Conservation (phyloP, 2,113 vertebrate species). For the Eretmodus cyanostictus region DNA sequence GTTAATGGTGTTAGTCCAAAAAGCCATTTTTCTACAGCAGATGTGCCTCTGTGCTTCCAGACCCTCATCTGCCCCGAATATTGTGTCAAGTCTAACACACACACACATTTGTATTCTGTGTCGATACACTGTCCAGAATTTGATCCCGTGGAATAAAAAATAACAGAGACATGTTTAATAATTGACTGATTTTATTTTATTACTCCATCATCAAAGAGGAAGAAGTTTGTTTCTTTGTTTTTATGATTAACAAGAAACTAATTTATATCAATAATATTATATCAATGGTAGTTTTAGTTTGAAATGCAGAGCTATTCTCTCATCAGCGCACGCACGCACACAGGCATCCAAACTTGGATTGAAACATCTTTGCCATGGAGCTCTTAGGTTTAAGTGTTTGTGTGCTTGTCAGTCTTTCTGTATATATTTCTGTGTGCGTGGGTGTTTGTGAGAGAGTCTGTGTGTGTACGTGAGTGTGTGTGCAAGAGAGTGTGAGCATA, state of each 20-base stretch:
- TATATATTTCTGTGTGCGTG: not conserved
- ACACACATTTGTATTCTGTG: not conserved
- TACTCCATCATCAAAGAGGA: not conserved
- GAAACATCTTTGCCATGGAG: not conserved
- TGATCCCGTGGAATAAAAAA: not conserved
- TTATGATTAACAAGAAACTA: not conserved
- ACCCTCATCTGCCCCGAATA: slow-evolving; percentile 53
- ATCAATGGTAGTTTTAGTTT: not conserved
- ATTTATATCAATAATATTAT: not conserved
- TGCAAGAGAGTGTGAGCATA: slow-evolving; percentile 27
- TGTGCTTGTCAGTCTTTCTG: not conserved
- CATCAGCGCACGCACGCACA: not conserved
- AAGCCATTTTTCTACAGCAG: slow-evolving; percentile 33
- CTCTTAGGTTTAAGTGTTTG: not conserved
- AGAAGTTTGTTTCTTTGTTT: not conserved
- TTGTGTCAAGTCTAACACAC: not conserved
- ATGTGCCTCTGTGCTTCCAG: slow-evolving; percentile 43
- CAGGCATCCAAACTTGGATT: not conserved
- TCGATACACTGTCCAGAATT: not conserved
- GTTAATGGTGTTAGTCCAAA: slow-evolving; percentile 48
- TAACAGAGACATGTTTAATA: not conserved
- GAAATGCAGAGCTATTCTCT: not conserved
- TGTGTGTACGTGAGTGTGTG: not conserved
- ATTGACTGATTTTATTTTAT: not conserved
- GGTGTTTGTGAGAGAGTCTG: not conserved